These are phyloP conservation scores for Actinemys pallida DNA, from an alignment of 2,113 vertebrate species.

Conservation along the genomic window DNA sequence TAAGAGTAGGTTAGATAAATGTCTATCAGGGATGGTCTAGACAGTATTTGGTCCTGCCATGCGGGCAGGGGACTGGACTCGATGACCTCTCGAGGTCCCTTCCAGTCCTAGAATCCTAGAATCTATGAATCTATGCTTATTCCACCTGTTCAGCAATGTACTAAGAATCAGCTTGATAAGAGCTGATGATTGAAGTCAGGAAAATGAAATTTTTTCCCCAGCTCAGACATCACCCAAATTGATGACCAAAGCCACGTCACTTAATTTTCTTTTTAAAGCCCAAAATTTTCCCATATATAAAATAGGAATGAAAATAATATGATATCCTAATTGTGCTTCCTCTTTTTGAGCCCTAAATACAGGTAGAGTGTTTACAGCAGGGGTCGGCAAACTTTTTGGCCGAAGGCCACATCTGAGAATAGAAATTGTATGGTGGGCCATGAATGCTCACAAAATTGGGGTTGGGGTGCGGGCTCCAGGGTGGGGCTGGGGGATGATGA, in stretches of 20 bases:
- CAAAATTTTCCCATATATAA: background rate
- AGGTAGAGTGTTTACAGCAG: background rate
- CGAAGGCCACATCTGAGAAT: too few relatives aligned
- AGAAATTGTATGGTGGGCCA: too few relatives aligned
- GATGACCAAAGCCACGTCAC: accelerated
- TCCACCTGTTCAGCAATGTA: background rate
- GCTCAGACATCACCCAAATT: background rate
- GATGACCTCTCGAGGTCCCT: too few relatives aligned
- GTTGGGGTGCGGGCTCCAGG: background rate
- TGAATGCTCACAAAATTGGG: background rate
- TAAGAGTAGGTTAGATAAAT: too few relatives aligned
- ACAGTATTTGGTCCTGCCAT: too few relatives aligned
- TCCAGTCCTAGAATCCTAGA: too few relatives aligned
- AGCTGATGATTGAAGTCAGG: background rate
- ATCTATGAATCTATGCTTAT: background rate
- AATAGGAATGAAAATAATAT: background rate
- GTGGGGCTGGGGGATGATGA: too few relatives aligned
- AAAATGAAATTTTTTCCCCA: background rate
- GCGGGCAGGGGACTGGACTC: too few relatives aligned
- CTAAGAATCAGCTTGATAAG: background rate
- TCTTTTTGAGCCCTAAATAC: background rate
- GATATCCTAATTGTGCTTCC: accelerated
- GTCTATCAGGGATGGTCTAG: too few relatives aligned
- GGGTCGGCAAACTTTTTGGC: too few relatives aligned
- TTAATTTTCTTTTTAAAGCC: background rate